Conservation (phyloP, 2,113 vertebrate genomes). For the Alaudala cheleensis region DNA sequence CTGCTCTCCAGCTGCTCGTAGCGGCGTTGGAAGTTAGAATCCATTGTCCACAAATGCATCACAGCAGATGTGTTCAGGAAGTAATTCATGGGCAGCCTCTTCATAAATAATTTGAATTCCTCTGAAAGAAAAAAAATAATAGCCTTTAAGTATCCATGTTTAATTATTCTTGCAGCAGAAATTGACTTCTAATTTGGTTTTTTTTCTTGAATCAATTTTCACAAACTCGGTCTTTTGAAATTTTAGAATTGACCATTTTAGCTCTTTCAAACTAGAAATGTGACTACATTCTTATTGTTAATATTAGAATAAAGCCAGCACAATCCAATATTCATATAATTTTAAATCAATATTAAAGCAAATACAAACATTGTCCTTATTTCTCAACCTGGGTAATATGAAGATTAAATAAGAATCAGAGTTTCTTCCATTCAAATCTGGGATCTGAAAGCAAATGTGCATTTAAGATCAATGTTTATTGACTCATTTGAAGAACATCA, state of each 20-base stretch:
- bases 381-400: neutral
- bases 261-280: neutral
- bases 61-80: conserved; percentile 92
- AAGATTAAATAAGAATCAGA: neutral
- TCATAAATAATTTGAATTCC: conserved; percentile 94
- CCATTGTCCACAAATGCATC: conserved; percentile 93
- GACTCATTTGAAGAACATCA: neutral
- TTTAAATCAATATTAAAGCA: neutral
- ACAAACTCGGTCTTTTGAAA: neutral
- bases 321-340: neutral
- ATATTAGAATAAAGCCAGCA: neutral
- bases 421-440: neutral
- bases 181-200: neutral
- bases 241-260: neutral
- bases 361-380: neutral
- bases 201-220: neutral
- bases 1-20: conserved; percentile 90
- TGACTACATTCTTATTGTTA: neutral
- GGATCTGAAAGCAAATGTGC: neutral
- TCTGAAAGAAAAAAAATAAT: conserved; percentile 72
- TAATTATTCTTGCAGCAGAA: neutral
- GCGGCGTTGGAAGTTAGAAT: conserved; percentile 89
- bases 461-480: neutral
- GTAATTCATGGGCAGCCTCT: conserved; percentile 89
- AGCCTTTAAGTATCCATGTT: neutral